These are phyloP conservation scores for Mesitornis unicolor DNA, from an alignment of 2,113 vertebrate genomes.

Conservation along the genomic window DNA sequence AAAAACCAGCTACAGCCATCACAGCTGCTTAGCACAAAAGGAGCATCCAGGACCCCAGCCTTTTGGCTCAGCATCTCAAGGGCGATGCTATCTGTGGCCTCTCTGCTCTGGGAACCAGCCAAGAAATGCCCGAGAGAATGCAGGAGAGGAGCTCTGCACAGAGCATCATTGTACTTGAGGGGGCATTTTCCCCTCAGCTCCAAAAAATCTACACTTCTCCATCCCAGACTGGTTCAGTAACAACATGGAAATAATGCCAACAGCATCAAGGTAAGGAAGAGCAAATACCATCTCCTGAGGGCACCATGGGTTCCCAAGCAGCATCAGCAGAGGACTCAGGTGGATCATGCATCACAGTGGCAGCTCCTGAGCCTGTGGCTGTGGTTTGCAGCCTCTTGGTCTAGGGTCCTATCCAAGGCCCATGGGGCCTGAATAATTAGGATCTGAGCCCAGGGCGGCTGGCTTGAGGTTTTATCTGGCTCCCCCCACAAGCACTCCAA, in stretches of 20 bases:
- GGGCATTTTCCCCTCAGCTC: neutral
- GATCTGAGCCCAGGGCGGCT: neutral
- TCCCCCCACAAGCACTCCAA: neutral
- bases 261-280: fast-evolving
- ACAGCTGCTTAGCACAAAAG: neutral
- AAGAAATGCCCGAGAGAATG: fast-evolving
- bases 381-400: fast-evolving
- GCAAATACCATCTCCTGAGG: fast-evolving
- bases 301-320: neutral
- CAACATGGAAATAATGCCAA: fast-evolving
- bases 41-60: neutral
- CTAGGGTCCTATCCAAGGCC: neutral
- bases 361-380: fast-evolving
- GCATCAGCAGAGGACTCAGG: no score
- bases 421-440: neutral
- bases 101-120: neutral
- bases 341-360: fast-evolving
- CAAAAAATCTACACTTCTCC: neutral
- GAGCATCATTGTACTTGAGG: neutral
- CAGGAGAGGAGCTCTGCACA: neutral
- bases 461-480: neutral
- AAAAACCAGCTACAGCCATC: neutral
- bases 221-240: neutral
- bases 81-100: neutral
- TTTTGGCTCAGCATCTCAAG: neutral